These are phyloP conservation scores for Triplophysa bombifrons DNA, from an alignment of 2,797 vertebrate species.

Conservation along the genomic window DNA sequence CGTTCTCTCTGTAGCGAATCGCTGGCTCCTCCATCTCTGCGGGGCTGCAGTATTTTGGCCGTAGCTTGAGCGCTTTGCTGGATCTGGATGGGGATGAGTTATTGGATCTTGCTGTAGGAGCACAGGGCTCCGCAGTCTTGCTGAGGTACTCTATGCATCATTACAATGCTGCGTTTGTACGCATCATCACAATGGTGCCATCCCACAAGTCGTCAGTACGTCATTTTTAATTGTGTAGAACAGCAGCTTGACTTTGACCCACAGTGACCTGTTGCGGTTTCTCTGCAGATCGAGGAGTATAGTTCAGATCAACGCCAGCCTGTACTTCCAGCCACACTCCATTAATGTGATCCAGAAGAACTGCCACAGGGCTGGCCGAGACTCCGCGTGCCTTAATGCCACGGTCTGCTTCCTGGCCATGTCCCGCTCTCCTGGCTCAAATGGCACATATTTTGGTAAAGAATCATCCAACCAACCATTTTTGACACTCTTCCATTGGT, in stretches of 20 bases:
- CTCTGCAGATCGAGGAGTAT: conserved; percentile 83
- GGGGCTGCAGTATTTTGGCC: conserved; percentile 87
- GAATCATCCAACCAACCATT: not conserved
- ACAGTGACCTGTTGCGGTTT: not conserved
- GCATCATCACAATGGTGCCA: not conserved
- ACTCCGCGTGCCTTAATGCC: conserved; percentile 83
- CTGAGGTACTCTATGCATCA: conserved; percentile 77
- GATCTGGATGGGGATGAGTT: conserved; percentile 90
- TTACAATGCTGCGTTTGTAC: conserved; percentile 6
- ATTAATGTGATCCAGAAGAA: conserved; percentile 90
- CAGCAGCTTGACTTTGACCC: not conserved
- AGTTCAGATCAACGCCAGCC: conserved; percentile 80
- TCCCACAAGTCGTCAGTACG: not conserved
- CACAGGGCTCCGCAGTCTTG: conserved; percentile 85
- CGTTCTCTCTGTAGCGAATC: conserved; percentile 77
- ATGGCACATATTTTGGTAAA: conserved; percentile 79
- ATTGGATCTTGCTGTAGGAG: conserved; percentile 90
- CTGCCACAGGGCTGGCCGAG: conserved; percentile 81
- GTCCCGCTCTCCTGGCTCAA: conserved; percentile 78
- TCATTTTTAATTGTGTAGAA: conserved; percentile 10
- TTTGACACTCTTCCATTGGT: conserved; percentile 25
- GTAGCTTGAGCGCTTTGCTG: conserved; percentile 83
- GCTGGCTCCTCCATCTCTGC: conserved; percentile 77
- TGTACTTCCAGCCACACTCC: conserved; percentile 82
- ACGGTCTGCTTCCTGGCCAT: conserved; percentile 81